Conservation (phyloP, 2,797 vertebrate species). For the Zalophus californianus region DNA sequence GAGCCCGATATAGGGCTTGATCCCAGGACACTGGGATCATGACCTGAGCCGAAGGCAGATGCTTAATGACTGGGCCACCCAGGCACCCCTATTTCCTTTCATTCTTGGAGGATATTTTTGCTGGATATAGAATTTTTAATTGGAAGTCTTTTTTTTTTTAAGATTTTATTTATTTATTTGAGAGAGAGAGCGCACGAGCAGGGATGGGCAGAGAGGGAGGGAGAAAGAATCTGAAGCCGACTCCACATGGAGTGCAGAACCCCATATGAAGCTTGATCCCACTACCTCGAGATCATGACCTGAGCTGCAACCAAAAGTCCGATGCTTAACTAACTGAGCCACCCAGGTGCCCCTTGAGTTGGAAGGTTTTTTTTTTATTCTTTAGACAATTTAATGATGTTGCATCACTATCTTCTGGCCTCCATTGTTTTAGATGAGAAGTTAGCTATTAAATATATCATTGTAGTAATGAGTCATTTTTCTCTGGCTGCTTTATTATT, state of each 20-base stretch:
- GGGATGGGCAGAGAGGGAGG: neutral
- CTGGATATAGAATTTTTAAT: neutral
- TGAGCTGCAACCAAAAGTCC: neutral
- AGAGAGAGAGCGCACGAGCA: neutral
- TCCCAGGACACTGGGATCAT: too few species aligned
- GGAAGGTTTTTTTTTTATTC: neutral
- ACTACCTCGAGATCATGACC: neutral
- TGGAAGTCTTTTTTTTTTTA: neutral
- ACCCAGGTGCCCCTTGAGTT: neutral
- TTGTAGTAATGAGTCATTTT: neutral
- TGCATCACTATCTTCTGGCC: neutral
- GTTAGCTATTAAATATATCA: neutral
- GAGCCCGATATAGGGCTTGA: too few species aligned
- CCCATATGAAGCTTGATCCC: neutral
- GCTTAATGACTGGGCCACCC: too few species aligned
- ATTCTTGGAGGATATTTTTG: neutral
- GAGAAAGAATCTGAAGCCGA: neutral
- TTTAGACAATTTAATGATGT: neutral
- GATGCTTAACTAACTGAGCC: neutral
- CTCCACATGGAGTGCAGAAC: neutral
- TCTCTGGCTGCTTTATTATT: neutral
- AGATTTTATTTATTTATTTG: neutral
- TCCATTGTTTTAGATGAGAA: neutral
- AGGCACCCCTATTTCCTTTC: neutral
- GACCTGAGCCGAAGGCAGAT: too few species aligned